Percentiles rank a stretch among this genome's conserved stretches.
These are phyloP conservation scores for Acropora tenuis DNA, from an alignment of 64 coral and sea anemone genomes.

Conservation along the genomic window DNA sequence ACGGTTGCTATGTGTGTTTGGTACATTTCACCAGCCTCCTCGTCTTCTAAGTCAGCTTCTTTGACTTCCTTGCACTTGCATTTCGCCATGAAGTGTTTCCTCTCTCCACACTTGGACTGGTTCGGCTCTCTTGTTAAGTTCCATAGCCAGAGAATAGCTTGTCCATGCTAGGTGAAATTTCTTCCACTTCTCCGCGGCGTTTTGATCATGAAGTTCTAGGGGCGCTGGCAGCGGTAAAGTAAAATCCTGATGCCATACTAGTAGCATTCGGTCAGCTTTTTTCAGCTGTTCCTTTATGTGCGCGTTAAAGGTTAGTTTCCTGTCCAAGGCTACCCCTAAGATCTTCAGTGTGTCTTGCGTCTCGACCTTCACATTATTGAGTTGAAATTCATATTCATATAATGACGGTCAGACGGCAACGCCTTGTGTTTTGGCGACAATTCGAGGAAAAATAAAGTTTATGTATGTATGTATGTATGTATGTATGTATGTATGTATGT, in stretches of 20 bases:
- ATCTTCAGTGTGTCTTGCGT: no score
- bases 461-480: no score
- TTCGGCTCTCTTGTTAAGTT: slow-evolving; percentile 35
- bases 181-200: slow-evolving; percentile 62
- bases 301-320: no score
- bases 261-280: background rate
- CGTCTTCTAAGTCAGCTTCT: slow-evolving; percentile 20
- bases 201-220: slow-evolving; percentile 42
- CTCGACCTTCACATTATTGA: no score
- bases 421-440: no score
- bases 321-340: no score
- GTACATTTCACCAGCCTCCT: slow-evolving; percentile 10
- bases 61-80: slow-evolving; percentile 51
- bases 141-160: slow-evolving; percentile 27
- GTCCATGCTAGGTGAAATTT: slow-evolving; percentile 35
- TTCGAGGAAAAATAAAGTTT: no score
- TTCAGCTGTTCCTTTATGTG: no score
- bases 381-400: no score
- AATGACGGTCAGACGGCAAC: no score
- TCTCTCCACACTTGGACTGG: slow-evolving; percentile 30
- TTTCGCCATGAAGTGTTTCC: slow-evolving; percentile 43
- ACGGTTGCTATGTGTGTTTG: slow-evolving; percentile 48
- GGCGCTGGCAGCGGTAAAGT: slow-evolving; percentile 25
- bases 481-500: no score
- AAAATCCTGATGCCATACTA: slow-evolving; percentile 51